phyloP scores from a whole-genome alignment of 1,140 invertebrate genomes.

The Druon quercuslanigerum region DNA sequence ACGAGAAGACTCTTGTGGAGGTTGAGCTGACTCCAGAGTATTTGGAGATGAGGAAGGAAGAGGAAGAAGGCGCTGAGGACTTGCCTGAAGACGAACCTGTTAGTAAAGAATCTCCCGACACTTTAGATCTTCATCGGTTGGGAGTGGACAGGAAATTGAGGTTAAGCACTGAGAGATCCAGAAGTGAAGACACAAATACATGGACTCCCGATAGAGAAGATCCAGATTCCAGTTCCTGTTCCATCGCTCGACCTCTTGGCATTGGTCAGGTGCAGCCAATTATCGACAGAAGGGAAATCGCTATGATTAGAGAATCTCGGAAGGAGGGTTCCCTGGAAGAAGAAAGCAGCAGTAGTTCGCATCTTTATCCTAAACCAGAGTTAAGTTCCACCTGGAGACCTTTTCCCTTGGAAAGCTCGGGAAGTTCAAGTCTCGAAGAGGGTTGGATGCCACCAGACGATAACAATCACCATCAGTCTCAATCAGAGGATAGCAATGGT shows the following conservation, averaged over 20 bases:
- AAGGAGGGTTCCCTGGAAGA: slow-evolving; percentile 68
- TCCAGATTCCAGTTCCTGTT: slow-evolving; percentile 86
- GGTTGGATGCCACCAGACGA: slow-evolving; percentile 86
- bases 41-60: slow-evolving; percentile 70
- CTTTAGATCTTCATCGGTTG: slow-evolving; percentile 55
- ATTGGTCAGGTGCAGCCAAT: slow-evolving; percentile 80
- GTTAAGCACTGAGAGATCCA: slow-evolving; percentile 70
- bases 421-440: slow-evolving; percentile 88
- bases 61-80: slow-evolving; percentile 61
- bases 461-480: slow-evolving; percentile 75
- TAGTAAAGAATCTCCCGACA: slow-evolving; percentile 44
- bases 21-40: slow-evolving; percentile 72
- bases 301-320: slow-evolving; percentile 60
- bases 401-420: slow-evolving; percentile 87
- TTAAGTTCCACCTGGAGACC: slow-evolving; percentile 86
- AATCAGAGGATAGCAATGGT: slow-evolving; percentile 78
- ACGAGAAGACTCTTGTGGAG: slow-evolving; percentile 72
- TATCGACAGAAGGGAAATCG: slow-evolving; percentile 69
- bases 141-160: slow-evolving; percentile 67
- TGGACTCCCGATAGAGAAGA: slow-evolving; percentile 78
- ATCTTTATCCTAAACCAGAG: slow-evolving; percentile 79
- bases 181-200: slow-evolving; percentile 72
- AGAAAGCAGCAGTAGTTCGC: slow-evolving; percentile 83
- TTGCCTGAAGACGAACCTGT: slow-evolving; percentile 69
- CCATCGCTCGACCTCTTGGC: slow-evolving; percentile 84